A percentile compares a stretch with the other conserved stretches of the same genome.
Evolutionary conservation across 2,888 invertebrate species (phyloP).

Genomic region (Mellilla xanthometata): DNA sequence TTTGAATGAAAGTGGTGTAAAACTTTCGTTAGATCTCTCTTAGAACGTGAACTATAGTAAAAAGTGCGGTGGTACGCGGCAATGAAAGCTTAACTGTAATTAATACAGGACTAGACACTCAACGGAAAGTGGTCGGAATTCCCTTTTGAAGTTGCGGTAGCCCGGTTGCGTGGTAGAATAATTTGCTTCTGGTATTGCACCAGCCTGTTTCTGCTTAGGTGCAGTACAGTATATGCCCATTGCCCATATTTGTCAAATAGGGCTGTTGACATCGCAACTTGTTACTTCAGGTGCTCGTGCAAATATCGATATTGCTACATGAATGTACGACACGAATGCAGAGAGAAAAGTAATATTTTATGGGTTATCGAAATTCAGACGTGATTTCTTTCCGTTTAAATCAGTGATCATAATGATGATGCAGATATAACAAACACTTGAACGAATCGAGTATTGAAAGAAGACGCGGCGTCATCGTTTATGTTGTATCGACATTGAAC

Average conservation of each 20-base stretch:
- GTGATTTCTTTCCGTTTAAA: constrained; percentile 17
- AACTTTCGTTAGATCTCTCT: constrained; percentile 49
- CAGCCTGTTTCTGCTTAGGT: constrained; percentile 32
- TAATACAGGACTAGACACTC: constrained; percentile 35
- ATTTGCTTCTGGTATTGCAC: constrained; percentile 40
- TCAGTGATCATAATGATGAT: constrained; percentile 45
- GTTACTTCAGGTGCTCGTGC: background rate
- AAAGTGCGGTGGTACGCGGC: constrained; percentile 46
- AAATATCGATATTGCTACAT: background rate
- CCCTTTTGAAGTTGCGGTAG: constrained; percentile 49
- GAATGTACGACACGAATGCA: background rate
- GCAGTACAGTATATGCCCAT: too few species aligned
- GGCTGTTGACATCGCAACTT: constrained; percentile 17
- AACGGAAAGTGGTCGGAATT: constrained; percentile 44
- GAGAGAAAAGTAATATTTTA: constrained; percentile 5
- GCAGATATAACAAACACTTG: constrained; percentile 40
- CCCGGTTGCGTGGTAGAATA: constrained; percentile 43
- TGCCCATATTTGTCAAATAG: constrained; percentile 47
- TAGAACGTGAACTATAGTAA: constrained; percentile 31
- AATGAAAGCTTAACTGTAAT: constrained; percentile 46
- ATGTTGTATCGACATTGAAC: constrained; percentile 60
- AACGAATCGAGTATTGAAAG: constrained; percentile 38
- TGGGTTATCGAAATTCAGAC: constrained; percentile 10
- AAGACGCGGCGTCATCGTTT: constrained; percentile 52
- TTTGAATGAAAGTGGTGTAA: constrained; percentile 46